These are phyloP conservation scores for Phenganax subtilis DNA, from an alignment of 92 coral and sea anemone species.

Conservation along the genomic window DNA sequence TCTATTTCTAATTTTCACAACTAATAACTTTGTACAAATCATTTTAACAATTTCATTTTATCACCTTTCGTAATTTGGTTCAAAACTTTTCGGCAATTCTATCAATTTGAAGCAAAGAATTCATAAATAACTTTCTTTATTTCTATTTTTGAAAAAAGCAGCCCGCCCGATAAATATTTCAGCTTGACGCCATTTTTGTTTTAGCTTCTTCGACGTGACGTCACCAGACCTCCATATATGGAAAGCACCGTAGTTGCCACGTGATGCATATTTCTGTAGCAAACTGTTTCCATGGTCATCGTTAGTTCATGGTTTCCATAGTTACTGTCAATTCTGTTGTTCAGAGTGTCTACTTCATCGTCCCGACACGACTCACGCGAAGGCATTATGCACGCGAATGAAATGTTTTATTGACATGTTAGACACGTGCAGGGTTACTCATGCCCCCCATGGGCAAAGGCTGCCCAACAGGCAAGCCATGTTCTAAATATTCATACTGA, in stretches of 20 bases:
- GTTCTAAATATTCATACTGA: conserved; percentile 37
- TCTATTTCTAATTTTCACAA: neutral
- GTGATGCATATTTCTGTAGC: too few species aligned
- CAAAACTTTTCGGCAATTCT: neutral
- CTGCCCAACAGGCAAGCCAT: conserved; percentile 39
- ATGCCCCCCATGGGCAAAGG: conserved; percentile 38
- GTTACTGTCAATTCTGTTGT: neutral
- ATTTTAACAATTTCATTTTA: conserved; percentile 6
- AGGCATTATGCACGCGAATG: neutral
- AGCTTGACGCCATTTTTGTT: too few species aligned
- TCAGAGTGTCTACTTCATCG: neutral
- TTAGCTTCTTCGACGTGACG: too few species aligned
- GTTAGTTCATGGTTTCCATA: too few species aligned
- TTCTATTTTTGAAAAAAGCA: neutral
- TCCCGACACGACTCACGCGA: neutral
- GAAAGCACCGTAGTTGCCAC: too few species aligned
- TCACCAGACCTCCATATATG: too few species aligned
- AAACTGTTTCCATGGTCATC: too few species aligned
- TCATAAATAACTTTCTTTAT: conserved; percentile 1
- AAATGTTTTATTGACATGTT: neutral
- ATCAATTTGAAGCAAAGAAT: neutral
- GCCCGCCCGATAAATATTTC: neutral
- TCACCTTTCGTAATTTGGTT: conserved; percentile 2
- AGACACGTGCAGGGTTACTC: conserved; percentile 35
- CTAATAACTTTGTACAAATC: conserved; percentile 7